Evolutionary conservation across 2,113 vertebrate genomes (phyloP), one percentile per base, ranked within the genome.

Genomic region (Muntiacus muntjak): DNA sequence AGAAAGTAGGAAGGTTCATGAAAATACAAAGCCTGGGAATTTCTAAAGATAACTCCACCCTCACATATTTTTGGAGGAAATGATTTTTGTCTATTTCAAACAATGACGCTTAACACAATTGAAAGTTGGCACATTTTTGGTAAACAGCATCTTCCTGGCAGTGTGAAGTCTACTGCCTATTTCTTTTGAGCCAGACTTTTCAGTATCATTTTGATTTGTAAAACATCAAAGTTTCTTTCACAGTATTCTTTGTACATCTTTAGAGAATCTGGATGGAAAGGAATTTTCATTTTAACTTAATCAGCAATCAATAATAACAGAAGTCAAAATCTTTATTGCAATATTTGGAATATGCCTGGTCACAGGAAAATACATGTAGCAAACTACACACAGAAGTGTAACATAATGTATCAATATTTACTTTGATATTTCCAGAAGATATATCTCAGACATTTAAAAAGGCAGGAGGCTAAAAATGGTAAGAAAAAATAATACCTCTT

Each of bases 81-180:
- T 98, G 98, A 98, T 97, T 96, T 98, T 64, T 98, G 97, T 97
- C 98, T 98, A 96, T 97, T 97, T 95, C 97, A 97, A 98, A 99
- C 98, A 99, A 98, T 99, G 98, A 96, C 0, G 90, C 97, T 97
- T 98, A 98, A 98, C 97, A 98, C 95, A 97, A 89, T 87, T 97
- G 97, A 98, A 93, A 57, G 97, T 89, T 97, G 97, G 98, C 16
- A 3, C 90, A 96, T 98, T 98, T 98, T 98, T 97, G 95, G 98
- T 99, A 99, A 98, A 98, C 98, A 98, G 98, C 81, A 45, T 97
- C 97, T 99, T 99, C 99, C 99, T 98, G 98, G 98, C 85, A 95
- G 0, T 2, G 26, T 97, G 98, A 96, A 97, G 98, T 97, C 92
- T 93, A 97, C 84, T 96, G 83, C 71, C 55, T 83, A 96, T 91